phyloP scores from a whole-genome alignment of 2,113 vertebrate species.

The Melierax canorus region DNA sequence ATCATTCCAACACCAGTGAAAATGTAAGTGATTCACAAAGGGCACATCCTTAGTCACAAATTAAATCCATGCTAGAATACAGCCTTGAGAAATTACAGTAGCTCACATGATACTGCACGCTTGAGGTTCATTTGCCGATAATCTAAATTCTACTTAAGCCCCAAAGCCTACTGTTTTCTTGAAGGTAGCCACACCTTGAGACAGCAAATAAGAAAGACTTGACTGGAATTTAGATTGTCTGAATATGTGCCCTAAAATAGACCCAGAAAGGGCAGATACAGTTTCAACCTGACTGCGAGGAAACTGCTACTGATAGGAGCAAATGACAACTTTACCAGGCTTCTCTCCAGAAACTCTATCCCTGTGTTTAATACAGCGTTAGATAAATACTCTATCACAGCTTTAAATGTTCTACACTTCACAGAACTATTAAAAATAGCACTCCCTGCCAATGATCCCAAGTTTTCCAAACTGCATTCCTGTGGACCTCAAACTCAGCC shows the following conservation, averaged over 20 bases:
- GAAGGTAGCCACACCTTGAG: neutral
- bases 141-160: neutral
- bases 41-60: neutral
- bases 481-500: neutral
- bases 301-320: neutral
- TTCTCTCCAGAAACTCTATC: neutral
- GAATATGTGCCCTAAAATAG: neutral
- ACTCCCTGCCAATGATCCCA: neutral
- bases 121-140: neutral
- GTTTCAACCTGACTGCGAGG: neutral
- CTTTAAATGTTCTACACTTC: neutral
- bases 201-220: neutral
- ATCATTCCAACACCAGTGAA: neutral
- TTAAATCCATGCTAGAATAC: neutral
- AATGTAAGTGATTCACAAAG: neutral
- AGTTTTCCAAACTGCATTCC: neutral
- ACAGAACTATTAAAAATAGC: neutral
- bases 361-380: neutral
- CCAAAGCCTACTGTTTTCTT: neutral
- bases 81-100: neutral
- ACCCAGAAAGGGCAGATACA: neutral
- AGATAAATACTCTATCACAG: neutral
- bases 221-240: neutral
- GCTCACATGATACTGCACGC: neutral
- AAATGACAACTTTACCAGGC: neutral